Evolutionary conservation across 1,140 invertebrate genomes (phyloP).

Genomic region (Rhagoletis zephyria): DNA sequence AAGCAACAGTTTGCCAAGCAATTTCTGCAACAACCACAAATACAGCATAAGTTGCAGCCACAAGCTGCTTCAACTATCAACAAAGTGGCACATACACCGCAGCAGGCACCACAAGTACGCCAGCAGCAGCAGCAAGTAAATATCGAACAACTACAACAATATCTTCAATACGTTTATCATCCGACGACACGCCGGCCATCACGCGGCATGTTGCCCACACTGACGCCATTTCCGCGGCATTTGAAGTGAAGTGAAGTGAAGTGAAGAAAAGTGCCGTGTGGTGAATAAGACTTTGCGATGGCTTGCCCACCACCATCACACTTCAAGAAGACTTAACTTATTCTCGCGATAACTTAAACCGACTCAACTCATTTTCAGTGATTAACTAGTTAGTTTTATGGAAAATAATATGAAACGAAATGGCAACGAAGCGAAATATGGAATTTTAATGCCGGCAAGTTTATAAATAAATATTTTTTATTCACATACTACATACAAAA

Average conservation of each 20-base stretch:
- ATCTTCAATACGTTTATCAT: constrained; percentile 56
- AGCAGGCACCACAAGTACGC: background rate
- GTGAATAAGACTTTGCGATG: background rate
- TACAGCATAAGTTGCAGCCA: constrained; percentile 21
- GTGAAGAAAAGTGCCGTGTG: background rate
- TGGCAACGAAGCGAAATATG: background rate
- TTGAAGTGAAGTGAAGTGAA: constrained; percentile 55
- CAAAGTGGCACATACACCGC: background rate
- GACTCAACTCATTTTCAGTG: background rate
- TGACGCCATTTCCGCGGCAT: constrained; percentile 65
- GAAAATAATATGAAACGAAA: background rate
- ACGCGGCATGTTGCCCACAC: constrained; percentile 65
- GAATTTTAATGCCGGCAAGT: background rate
- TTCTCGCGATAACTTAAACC: background rate
- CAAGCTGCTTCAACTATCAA: background rate
- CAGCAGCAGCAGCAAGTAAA: background rate
- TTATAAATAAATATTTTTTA: background rate
- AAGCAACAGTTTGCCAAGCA: constrained; percentile 11
- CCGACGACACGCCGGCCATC: constrained; percentile 61
- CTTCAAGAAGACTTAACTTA: constrained; percentile 26
- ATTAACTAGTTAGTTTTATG: constrained; percentile 46
- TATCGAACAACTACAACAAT: constrained; percentile 41
- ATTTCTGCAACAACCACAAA: background rate
- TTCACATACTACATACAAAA: too few relatives aligned
- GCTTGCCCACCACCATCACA: background rate